These are phyloP conservation scores for Sorex fumeus DNA, from an alignment of 2,113 vertebrate species.

Conservation along the genomic window DNA sequence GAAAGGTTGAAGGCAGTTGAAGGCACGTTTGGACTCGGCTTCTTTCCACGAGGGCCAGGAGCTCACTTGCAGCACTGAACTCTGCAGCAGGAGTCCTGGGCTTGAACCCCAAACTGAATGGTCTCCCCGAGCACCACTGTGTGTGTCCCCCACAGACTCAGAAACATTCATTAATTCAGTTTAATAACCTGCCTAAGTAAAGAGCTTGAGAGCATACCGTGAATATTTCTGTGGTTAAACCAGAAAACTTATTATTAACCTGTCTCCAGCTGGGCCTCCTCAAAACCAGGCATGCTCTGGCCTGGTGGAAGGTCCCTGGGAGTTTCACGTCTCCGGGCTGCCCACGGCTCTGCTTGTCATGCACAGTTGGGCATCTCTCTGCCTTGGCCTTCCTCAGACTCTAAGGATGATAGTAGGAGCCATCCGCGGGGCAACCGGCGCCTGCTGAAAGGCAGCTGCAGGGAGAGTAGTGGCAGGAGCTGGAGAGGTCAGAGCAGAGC, in stretches of 20 bases:
- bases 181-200: conserved; percentile 37
- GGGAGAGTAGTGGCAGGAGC: neutral
- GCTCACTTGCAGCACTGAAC: too few relatives aligned
- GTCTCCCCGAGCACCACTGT: too few relatives aligned
- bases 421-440: neutral
- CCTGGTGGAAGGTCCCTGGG: neutral
- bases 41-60: neutral
- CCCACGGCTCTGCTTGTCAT: neutral
- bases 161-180: conserved; percentile 34
- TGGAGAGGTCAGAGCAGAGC: neutral
- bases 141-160: neutral
- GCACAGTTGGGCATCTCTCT: too few relatives aligned
- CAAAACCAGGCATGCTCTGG: too few relatives aligned
- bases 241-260: conserved; percentile 59
- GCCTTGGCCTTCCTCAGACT: neutral
- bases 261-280: conserved; percentile 9
- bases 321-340: neutral
- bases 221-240: conserved; percentile 50
- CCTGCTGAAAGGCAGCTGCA: neutral
- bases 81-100: too few relatives aligned
- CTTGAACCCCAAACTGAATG: too few relatives aligned
- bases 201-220: neutral
- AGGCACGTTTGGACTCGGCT: neutral
- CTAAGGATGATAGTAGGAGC: neutral
- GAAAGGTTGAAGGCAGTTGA: neutral